Evolutionary conservation across 2,888 invertebrate genomes (phyloP).

Genomic region (Taenaris catops): DNA sequence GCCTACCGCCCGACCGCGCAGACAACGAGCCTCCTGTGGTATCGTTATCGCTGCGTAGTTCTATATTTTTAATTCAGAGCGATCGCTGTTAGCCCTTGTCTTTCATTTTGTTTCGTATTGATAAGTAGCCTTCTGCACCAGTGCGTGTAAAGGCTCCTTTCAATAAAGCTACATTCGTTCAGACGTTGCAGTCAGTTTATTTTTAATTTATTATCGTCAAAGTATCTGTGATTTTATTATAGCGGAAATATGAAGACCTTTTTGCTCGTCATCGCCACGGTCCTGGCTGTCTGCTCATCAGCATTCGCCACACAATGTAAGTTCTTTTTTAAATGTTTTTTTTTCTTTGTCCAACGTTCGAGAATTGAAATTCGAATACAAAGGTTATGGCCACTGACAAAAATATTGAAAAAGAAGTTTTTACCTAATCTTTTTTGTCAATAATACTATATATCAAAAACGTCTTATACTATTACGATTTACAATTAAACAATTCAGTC

Average conservation of each 20-base stretch:
- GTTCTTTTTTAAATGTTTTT: slow-evolving; percentile 50
- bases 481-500: too few relatives aligned
- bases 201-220: slow-evolving; percentile 48
- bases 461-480: too few relatives aligned
- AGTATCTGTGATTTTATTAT: slow-evolving; percentile 70
- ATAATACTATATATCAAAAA: too few relatives aligned
- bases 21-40: slow-evolving; percentile 54
- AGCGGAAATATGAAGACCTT: slow-evolving; percentile 78
- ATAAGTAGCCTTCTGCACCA: slow-evolving; percentile 91
- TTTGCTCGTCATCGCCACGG: slow-evolving; percentile 63
- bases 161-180: slow-evolving; percentile 30
- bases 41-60: slow-evolving; percentile 73
- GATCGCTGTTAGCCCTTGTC: slow-evolving; percentile 45
- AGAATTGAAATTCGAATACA: slow-evolving; percentile 1
- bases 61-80: slow-evolving; percentile 57
- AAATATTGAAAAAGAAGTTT: too few relatives aligned
- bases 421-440: too few relatives aligned
- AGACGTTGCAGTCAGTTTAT: slow-evolving; percentile 24
- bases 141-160: slow-evolving; percentile 91
- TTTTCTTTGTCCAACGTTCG: slow-evolving; percentile 22
- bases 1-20: slow-evolving; percentile 47
- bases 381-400: slow-evolving; percentile 9
- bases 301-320: slow-evolving; percentile 83
- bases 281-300: slow-evolving; percentile 69
- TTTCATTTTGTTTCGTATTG: slow-evolving; percentile 49